Percentiles rank a stretch among this genome's conserved stretches.
These are phyloP conservation scores for Leptinotarsa defecta DNA, from an alignment of 1,140 invertebrate species.

Conservation along the genomic window DNA sequence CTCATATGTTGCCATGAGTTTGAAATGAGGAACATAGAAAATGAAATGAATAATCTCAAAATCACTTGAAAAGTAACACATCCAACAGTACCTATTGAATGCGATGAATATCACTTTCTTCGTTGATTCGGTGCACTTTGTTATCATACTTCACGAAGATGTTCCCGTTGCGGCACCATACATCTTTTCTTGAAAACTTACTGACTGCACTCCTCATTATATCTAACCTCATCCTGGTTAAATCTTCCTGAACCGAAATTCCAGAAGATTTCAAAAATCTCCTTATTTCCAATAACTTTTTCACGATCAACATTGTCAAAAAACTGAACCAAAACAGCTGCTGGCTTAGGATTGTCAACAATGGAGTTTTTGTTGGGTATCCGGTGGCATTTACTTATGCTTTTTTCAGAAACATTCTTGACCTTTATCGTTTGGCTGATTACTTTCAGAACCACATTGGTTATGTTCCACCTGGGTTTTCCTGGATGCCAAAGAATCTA, in stretches of 20 bases:
- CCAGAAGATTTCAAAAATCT: conserved; percentile 10
- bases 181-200: conserved; percentile 9
- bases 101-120: too few species aligned
- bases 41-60: too few species aligned
- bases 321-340: conserved; percentile 14
- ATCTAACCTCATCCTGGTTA: background rate
- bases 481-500: background rate
- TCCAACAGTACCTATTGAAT: too few species aligned
- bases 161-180: conserved; percentile 11
- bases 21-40: too few species aligned
- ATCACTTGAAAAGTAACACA: too few species aligned
- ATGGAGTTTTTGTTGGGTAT: conserved; percentile 14
- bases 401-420: background rate
- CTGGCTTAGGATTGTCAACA: background rate
- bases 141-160: conserved; percentile 14
- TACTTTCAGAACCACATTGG: background rate
- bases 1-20: too few species aligned
- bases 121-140: background rate
- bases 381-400: conserved; percentile 23
- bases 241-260: conserved; percentile 17
- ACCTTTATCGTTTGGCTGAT: background rate
- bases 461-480: background rate
- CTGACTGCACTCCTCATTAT: background rate
- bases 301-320: background rate
- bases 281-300: conserved; percentile 12